Conservation (phyloP, 2,797 vertebrate species). For the Mormyrus hasselquistii region DNA sequence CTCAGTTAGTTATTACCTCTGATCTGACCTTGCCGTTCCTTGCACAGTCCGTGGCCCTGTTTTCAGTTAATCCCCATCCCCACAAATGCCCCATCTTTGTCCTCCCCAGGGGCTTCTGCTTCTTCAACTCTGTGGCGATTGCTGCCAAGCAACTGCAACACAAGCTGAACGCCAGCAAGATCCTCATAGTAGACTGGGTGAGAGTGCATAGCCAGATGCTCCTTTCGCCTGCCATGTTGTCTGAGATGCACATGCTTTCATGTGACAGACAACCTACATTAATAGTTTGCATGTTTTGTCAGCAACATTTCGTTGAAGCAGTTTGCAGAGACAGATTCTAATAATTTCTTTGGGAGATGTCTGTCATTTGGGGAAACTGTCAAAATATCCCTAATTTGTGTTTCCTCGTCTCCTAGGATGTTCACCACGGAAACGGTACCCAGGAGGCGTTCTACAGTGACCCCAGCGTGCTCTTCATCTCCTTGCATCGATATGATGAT, state of each 20-base stretch:
- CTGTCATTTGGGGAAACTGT: background rate
- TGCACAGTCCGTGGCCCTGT: background rate
- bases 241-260: background rate
- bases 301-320: background rate
- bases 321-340: background rate
- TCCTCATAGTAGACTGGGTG: constrained; percentile 96
- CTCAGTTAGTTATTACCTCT: background rate
- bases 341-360: background rate
- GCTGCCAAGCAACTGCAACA: constrained; percentile 89
- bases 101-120: constrained; percentile 83
- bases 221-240: background rate
- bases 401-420: constrained; percentile 62
- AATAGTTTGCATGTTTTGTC: background rate
- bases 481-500: constrained; percentile 85
- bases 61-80: background rate
- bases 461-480: constrained; percentile 86
- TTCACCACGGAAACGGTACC: constrained; percentile 94
- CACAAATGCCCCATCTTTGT: background rate
- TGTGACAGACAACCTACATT: background rate
- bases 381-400: background rate
- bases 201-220: constrained; percentile 29
- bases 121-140: constrained; percentile 93
- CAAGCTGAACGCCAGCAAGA: constrained; percentile 80
- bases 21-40: background rate
- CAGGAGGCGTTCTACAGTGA: constrained; percentile 91